phyloP scores from a whole-genome alignment of 2,113 vertebrate genomes.

The Stigmatopora nigra region DNA sequence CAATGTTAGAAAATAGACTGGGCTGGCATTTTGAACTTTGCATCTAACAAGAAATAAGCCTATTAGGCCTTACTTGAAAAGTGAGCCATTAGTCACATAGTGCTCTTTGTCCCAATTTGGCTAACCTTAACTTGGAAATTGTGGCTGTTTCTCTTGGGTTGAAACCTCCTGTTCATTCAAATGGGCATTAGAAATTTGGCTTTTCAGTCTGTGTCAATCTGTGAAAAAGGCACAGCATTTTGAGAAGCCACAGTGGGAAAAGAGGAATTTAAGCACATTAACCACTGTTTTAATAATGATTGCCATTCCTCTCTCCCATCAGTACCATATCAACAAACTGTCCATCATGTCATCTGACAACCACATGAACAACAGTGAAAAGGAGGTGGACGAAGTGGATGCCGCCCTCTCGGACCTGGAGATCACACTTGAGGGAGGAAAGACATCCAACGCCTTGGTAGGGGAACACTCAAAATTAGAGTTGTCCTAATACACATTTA shows the following conservation, averaged over 20 bases:
- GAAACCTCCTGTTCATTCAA: slow-evolving; percentile 66
- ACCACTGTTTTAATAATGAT: background rate
- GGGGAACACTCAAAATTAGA: slow-evolving; percentile 4
- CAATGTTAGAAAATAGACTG: slow-evolving; percentile 9
- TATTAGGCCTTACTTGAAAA: slow-evolving; percentile 3
- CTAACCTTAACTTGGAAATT: slow-evolving; percentile 41
- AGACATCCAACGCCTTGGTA: slow-evolving; percentile 92
- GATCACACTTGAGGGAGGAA: slow-evolving; percentile 95
- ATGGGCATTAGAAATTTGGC: slow-evolving; percentile 62
- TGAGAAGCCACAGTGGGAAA: background rate
- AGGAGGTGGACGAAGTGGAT: slow-evolving; percentile 97
- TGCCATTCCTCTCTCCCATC: slow-evolving; percentile 25
- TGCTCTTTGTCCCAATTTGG: slow-evolving; percentile 54
- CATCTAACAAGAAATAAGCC: slow-evolving; percentile 19
- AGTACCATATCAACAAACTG: slow-evolving; percentile 99
- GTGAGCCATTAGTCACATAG: slow-evolving; percentile 10
- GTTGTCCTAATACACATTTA: no score
- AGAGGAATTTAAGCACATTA: background rate
- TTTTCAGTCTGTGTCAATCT: slow-evolving; percentile 46
- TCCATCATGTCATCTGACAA: slow-evolving; percentile 98
- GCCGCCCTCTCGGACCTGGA: slow-evolving; percentile 95
- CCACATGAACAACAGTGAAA: slow-evolving; percentile 98
- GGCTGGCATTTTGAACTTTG: slow-evolving; percentile 13
- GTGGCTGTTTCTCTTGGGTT: slow-evolving; percentile 28
- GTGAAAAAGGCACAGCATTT: no score